A percentile compares a stretch with the other conserved stretches of the same genome.
Evolutionary conservation across 2,113 vertebrate genomes (phyloP).

Genomic region (Cygnus atratus): DNA sequence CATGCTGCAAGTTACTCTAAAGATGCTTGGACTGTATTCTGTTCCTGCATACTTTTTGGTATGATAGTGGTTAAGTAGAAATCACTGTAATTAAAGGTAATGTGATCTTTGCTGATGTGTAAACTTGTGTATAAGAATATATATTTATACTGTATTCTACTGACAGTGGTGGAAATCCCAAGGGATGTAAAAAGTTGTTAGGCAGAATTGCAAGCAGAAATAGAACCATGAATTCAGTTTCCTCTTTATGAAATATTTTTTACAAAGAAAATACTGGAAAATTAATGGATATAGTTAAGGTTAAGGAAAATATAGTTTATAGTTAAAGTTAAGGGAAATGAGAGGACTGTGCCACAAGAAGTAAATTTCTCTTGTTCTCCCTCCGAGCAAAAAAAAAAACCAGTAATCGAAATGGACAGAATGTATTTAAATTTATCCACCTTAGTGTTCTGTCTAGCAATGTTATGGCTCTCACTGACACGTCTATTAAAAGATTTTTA

Average conservation of each 20-base stretch:
- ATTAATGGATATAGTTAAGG: neutral
- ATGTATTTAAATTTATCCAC: neutral
- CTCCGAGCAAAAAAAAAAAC: conserved; percentile 22
- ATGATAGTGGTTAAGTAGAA: neutral
- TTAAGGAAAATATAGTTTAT: too few relatives aligned
- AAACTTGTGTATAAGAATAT: neutral
- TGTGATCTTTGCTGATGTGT: neutral
- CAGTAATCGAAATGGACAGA: conserved; percentile 2
- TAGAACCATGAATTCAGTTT: neutral
- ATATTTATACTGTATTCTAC: neutral
- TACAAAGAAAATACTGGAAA: neutral
- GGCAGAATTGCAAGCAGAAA: neutral
- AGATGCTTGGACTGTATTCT: neutral
- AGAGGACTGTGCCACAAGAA: neutral
- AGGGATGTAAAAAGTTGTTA: neutral
- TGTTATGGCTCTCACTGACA: neutral
- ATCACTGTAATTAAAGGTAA: neutral
- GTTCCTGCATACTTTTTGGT: neutral
- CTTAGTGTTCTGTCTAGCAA: neutral
- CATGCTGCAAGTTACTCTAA: neutral
- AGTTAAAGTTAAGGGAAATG: neutral
- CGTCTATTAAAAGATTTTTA: neutral
- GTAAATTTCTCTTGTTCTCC: conserved; percentile 12
- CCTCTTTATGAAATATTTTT: neutral
- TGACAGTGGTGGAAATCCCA: neutral